Conservation (phyloP, 2,797 vertebrate genomes). For the Sus cebifrons region DNA sequence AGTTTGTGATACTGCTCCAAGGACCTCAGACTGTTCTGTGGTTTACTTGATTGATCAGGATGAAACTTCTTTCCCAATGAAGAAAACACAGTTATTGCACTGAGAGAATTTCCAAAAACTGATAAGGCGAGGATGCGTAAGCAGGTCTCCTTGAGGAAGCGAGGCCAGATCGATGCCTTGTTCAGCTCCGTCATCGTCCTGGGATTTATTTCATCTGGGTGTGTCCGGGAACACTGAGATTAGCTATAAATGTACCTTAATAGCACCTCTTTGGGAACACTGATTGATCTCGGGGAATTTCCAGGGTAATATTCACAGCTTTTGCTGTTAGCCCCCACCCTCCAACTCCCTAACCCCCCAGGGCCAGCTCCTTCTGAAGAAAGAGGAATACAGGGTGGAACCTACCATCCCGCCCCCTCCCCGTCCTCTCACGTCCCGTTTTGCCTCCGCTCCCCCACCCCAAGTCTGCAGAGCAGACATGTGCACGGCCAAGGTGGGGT, state of each 20-base stretch:
- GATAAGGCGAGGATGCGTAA: neutral
- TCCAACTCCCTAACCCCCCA: no score
- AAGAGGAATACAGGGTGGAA: neutral
- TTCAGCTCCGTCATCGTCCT: accelerated
- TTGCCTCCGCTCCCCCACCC: no score
- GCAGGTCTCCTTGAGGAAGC: neutral
- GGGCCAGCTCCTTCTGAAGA: neutral
- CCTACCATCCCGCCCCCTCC: no score
- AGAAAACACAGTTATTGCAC: neutral
- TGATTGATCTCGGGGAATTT: neutral
- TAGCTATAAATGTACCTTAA: slow-evolving; percentile 19
- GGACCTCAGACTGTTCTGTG: neutral
- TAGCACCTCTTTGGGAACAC: neutral
- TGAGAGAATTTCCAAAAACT: neutral
- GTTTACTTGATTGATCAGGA: neutral
- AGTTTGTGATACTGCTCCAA: neutral
- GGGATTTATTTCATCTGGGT: neutral
- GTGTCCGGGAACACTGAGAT: neutral
- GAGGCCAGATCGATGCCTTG: accelerated
- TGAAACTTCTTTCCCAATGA: slow-evolving; percentile 17
- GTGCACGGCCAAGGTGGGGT: no score
- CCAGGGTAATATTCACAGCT: neutral
- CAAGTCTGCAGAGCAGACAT: neutral
- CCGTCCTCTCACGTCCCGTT: no score
- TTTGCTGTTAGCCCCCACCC: neutral